phyloP scores from a whole-genome alignment of 2,797 vertebrate species.

The Oreonectes daqikongensis region DNA sequence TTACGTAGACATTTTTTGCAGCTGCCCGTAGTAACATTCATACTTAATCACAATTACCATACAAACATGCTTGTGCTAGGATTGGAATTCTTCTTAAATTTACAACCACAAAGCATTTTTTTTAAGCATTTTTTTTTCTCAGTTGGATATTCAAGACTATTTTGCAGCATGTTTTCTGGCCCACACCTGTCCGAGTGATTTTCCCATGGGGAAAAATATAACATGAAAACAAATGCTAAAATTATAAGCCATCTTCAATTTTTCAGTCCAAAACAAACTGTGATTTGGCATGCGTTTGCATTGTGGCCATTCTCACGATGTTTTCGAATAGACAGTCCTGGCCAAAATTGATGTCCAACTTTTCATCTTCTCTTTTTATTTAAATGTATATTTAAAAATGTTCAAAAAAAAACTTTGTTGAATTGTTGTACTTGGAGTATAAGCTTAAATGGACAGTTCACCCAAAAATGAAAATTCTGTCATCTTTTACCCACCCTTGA shows the following conservation, averaged over 20 bases:
- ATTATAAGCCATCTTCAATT: background rate
- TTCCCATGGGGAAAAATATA: background rate
- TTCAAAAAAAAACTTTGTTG: too few relatives aligned
- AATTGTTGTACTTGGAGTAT: too few relatives aligned
- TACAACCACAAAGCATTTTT: slow-evolving; percentile 29
- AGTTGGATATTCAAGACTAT: slow-evolving; percentile 20
- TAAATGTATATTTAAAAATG: too few relatives aligned
- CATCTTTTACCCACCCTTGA: too few relatives aligned
- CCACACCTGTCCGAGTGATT: background rate
- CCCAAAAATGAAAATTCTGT: too few relatives aligned
- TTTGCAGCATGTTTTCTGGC: background rate
- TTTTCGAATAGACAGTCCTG: background rate
- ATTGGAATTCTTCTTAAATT: slow-evolving; percentile 29
- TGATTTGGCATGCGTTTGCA: background rate
- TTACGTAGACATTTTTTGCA: slow-evolving; percentile 23
- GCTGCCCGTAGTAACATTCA: slow-evolving; percentile 34
- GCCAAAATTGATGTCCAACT: too few relatives aligned
- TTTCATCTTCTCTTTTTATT: too few relatives aligned
- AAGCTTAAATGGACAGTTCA: too few relatives aligned
- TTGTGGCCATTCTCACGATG: background rate
- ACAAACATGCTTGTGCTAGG: slow-evolving; percentile 25
- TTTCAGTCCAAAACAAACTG: background rate
- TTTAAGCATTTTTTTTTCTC: slow-evolving; percentile 26
- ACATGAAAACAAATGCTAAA: background rate
- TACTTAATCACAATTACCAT: slow-evolving; percentile 5